Evolutionary conservation across 2,113 vertebrate genomes (phyloP).

Genomic region (Drymodes brunneopygia): DNA sequence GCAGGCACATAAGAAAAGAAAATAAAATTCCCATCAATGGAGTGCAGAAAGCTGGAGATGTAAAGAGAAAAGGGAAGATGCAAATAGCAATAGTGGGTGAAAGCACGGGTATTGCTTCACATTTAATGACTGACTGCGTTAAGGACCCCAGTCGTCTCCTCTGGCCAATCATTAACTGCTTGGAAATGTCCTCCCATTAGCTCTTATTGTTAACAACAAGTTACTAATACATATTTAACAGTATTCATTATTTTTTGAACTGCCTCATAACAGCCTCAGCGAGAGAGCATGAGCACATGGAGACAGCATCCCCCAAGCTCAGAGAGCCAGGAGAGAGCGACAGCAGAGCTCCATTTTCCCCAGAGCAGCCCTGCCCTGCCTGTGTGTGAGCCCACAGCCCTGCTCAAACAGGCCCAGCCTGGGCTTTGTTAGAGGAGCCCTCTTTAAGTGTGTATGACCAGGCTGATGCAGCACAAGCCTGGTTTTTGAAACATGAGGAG

Average conservation of each 20-base stretch:
- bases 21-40: background rate
- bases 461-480: background rate
- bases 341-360: background rate
- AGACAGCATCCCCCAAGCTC: background rate
- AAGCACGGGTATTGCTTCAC: conserved; percentile 1
- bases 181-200: conserved; percentile 12
- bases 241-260: conserved; percentile 11
- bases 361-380: background rate
- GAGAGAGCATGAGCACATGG: background rate
- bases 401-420: background rate
- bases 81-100: background rate
- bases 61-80: background rate
- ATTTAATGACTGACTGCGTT: background rate
- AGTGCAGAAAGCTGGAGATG: background rate
- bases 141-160: background rate
- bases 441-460: background rate
- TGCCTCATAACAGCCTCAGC: background rate
- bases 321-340: background rate
- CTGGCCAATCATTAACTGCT: conserved; percentile 36
- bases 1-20: background rate
- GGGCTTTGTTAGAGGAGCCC: background rate
- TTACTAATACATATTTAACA: conserved; percentile 15
- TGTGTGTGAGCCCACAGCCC: fast-evolving
- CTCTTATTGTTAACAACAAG: conserved; percentile 26
- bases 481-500: background rate